These are phyloP conservation scores for Rugalucina vietnamica DNA, from an alignment of 2,888 invertebrate genomes.

Conservation along the genomic window DNA sequence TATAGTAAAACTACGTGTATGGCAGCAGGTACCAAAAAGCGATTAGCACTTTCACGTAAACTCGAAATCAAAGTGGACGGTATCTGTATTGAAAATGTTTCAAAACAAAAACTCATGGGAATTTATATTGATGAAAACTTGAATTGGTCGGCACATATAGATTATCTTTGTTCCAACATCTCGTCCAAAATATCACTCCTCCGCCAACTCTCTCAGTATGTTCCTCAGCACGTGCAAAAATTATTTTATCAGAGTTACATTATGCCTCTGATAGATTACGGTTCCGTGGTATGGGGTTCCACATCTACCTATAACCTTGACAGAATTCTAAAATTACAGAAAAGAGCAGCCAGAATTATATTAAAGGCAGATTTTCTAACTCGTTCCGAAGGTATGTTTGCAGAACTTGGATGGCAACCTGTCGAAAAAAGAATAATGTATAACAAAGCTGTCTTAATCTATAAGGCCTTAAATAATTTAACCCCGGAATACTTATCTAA, in stretches of 20 bases:
- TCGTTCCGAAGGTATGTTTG: neutral
- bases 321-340: neutral
- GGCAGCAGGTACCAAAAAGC: no score
- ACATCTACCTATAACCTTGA: neutral
- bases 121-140: no score
- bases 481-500: neutral
- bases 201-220: neutral
- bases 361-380: neutral
- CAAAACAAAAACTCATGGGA: no score
- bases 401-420: neutral
- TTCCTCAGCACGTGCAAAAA: neutral
- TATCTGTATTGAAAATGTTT: no score
- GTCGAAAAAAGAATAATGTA: neutral
- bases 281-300: neutral
- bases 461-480: neutral
- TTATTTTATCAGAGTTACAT: neutral
- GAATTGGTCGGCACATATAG: no score
- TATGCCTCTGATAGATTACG: neutral
- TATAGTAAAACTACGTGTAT: no score
- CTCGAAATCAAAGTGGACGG: no score
- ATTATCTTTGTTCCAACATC: no score
- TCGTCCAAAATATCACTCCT: neutral
- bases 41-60: no score
- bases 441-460: neutral
- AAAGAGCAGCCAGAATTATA: neutral